These are phyloP conservation scores for Globodera rostochiensis DNA, from an alignment of 1,140 invertebrate species.

Conservation along the genomic window DNA sequence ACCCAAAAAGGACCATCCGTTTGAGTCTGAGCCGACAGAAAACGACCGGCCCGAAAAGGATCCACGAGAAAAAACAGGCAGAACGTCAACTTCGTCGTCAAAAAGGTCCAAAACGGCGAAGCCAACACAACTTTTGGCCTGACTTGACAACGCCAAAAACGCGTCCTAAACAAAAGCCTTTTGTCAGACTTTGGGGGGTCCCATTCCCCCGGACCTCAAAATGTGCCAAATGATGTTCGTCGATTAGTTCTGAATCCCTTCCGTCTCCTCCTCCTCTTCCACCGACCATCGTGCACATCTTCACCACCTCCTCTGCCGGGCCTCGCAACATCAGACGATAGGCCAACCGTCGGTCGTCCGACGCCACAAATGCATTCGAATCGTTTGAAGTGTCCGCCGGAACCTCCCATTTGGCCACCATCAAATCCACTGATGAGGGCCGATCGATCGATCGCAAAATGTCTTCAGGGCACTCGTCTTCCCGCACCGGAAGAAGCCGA, in stretches of 20 bases:
- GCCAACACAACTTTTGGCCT: constrained; percentile 46
- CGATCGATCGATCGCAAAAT: not conserved
- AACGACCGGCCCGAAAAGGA: constrained; percentile 22
- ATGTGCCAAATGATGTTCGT: not conserved
- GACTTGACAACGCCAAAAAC: not conserved
- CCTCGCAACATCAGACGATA: not conserved
- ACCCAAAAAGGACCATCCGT: constrained; percentile 54
- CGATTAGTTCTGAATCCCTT: not conserved
- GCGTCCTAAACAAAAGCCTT: not conserved
- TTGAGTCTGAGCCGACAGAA: constrained; percentile 13
- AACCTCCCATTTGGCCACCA: not conserved
- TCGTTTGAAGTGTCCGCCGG: not conserved
- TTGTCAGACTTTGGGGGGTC: no score
- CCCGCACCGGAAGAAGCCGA: not conserved
- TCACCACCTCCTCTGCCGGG: not conserved
- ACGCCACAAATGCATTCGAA: not conserved
- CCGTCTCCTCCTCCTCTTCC: not conserved
- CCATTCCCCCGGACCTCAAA: not conserved
- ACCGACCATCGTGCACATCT: not conserved
- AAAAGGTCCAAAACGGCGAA: constrained; percentile 48
- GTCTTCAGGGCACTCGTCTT: not conserved
- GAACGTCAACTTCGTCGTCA: constrained; percentile 8
- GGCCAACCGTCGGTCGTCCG: not conserved
- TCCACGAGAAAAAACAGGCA: not conserved
- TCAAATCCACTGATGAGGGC: not conserved